Percentiles rank a stretch among this genome's conserved stretches.
phyloP scores from a whole-genome alignment of 2,888 invertebrate genomes.

The Dynastes hyllus region DNA sequence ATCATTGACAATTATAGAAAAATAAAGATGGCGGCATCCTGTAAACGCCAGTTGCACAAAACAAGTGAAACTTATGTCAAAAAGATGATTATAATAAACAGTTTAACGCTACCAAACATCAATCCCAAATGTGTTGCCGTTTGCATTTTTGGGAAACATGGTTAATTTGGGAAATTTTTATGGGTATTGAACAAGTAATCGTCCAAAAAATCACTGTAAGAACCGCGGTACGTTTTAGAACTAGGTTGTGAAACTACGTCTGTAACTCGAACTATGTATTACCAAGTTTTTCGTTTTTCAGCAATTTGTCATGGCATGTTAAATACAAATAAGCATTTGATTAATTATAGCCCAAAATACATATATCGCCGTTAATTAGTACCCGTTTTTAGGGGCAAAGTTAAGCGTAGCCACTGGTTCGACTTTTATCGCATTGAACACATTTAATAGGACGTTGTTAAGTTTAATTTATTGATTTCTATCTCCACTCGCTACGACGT shows the following conservation, averaged over 20 bases:
- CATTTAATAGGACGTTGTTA: conserved; percentile 4
- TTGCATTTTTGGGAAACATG: too few relatives aligned
- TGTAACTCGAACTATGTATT: neutral
- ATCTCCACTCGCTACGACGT: neutral
- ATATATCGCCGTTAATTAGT: conserved; percentile 12
- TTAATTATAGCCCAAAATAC: conserved; percentile 3
- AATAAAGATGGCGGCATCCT: too few relatives aligned
- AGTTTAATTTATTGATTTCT: conserved; percentile 21
- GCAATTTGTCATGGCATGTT: conserved; percentile 21
- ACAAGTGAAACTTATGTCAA: too few relatives aligned
- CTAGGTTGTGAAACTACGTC: conserved; percentile 1
- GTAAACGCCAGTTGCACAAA: too few relatives aligned
- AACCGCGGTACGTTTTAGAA: neutral
- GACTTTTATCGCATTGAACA: conserved; percentile 6
- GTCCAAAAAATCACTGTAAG: neutral
- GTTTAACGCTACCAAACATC: too few relatives aligned
- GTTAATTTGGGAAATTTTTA: too few relatives aligned
- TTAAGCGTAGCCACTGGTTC: neutral
- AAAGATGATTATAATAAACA: too few relatives aligned
- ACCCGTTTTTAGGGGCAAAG: conserved; percentile 14
- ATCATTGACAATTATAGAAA: too few relatives aligned
- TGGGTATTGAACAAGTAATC: neutral
- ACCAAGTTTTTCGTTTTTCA: neutral
- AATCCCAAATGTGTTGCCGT: too few relatives aligned
- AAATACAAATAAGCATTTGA: conserved; percentile 1